A percentile compares a stretch with the other conserved stretches of the same genome.
Evolutionary conservation across 2,113 vertebrate species (phyloP).

Genomic region (Halcyon senegalensis): DNA sequence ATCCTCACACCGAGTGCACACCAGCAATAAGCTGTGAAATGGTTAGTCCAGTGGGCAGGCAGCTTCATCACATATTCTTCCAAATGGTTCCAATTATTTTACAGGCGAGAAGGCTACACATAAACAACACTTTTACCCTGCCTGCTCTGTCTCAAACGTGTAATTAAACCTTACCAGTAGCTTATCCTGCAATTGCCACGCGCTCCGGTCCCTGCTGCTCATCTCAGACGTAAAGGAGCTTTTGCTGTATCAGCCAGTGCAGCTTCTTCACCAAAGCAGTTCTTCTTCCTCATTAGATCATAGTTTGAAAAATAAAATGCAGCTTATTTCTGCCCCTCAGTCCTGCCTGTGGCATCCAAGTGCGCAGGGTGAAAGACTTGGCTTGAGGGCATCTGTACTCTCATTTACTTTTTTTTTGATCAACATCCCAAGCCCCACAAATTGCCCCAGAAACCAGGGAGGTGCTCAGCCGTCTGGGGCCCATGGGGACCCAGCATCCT

Average conservation of each 20-base stretch:
- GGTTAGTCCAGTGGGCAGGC: neutral
- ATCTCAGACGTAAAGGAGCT: neutral
- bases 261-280: neutral
- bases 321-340: neutral
- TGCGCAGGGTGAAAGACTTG: neutral
- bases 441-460: neutral
- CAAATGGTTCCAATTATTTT: neutral
- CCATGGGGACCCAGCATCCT: neutral
- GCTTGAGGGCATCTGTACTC: neutral
- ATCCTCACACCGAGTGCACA: neutral
- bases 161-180: constrained; percentile 29
- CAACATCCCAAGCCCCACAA: neutral
- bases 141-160: neutral
- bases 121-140: neutral
- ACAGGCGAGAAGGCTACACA: neutral
- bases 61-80: neutral
- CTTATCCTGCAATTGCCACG: neutral
- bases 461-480: neutral
- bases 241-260: neutral
- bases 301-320: neutral
- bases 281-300: neutral
- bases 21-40: neutral
- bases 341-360: neutral
- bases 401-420: neutral
- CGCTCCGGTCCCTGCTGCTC: neutral